Base-by-base conservation (phyloP, 2,113 vertebrate species). In the Lamprotornis superbus region DNA sequence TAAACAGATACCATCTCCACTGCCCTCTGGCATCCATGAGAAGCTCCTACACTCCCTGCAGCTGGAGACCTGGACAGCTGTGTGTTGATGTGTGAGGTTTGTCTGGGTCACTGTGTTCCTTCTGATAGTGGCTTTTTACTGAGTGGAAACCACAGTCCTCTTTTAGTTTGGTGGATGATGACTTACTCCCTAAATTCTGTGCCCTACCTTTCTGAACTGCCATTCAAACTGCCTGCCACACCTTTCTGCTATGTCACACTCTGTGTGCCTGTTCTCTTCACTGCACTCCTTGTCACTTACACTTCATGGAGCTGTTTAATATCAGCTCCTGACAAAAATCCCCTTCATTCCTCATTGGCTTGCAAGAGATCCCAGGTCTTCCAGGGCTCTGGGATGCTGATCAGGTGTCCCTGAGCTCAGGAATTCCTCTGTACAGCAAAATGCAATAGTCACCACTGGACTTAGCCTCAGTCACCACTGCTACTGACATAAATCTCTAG, bases 221-320 rank as follows among this genome's bases (percentile, higher is more conserved):
- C 0, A 1, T 42, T 12, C 39, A 39, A 19, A 24, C 12, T 55
- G 10, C 24, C 0, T 53, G 27, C 27, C 22, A 18, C 10, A 19
- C 6, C 17, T 37, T 60, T 28, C 12, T 61, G 47, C 30, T 7
- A 1, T 39, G n/a, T n/a, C 24, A 30, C n/a, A 9, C 30, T 4
- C 30, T 47, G 8, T 63, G 30, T 40, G 40, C 24, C 11, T 24
- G 7, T 56, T 63, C 47, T n/a, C 4, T 30, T 63, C 30, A 12
- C 24, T 3, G 4, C 28, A 4, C 7, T 63, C 40, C 30, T 17
- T 7, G 20, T 56, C 12, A 2, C 20, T 79, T 40, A 47, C 15
- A 25, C 16, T 63, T n/a, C 40, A 9, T 40, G 9, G 21, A 63
- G 13, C 14, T n/a, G 16, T 31, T 40, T 56, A 19, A 11, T 21